Conservation (phyloP, 2,113 vertebrate species). For the Ochotona curzoniae region DNA sequence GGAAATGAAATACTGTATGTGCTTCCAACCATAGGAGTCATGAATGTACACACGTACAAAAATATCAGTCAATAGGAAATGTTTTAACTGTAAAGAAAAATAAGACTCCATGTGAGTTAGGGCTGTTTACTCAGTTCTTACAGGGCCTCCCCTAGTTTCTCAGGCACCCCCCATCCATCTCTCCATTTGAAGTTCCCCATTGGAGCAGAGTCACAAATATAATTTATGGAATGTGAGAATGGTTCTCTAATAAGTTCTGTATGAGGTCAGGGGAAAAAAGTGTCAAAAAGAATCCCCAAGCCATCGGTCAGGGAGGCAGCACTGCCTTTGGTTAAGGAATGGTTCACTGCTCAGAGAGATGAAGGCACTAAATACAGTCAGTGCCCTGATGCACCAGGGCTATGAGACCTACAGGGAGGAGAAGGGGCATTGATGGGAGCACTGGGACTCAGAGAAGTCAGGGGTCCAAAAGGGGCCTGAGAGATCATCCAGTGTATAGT, state of each 20-base stretch:
- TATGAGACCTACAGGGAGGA: rapidly evolving
- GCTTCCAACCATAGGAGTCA: neutral
- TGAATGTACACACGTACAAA: neutral
- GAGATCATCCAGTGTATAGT: neutral
- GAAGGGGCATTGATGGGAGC: rapidly evolving
- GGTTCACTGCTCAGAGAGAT: slow-evolving; percentile 75
- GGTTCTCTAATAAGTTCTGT: slow-evolving; percentile 81
- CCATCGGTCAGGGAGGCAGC: slow-evolving; percentile 73
- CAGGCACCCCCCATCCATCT: neutral
- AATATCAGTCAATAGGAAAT: neutral
- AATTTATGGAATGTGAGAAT: slow-evolving; percentile 73
- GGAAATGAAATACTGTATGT: neutral
- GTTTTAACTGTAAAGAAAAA: neutral
- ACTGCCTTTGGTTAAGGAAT: slow-evolving; percentile 22
- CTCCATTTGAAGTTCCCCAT: neutral
- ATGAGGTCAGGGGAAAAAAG: slow-evolving; percentile 78
- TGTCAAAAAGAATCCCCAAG: slow-evolving; percentile 82
- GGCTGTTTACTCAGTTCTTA: neutral
- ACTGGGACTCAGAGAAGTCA: neutral
- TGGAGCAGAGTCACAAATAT: slow-evolving; percentile 50
- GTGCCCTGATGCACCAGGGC: neutral
- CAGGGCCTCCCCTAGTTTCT: neutral
- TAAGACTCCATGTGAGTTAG: neutral
- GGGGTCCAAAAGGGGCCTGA: neutral
- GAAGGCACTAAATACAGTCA: slow-evolving; percentile 66